Percentiles rank a stretch among this genome's conserved stretches.
phyloP scores from a whole-genome alignment of 1,140 invertebrate genomes.

The Condylostylus longicornis region DNA sequence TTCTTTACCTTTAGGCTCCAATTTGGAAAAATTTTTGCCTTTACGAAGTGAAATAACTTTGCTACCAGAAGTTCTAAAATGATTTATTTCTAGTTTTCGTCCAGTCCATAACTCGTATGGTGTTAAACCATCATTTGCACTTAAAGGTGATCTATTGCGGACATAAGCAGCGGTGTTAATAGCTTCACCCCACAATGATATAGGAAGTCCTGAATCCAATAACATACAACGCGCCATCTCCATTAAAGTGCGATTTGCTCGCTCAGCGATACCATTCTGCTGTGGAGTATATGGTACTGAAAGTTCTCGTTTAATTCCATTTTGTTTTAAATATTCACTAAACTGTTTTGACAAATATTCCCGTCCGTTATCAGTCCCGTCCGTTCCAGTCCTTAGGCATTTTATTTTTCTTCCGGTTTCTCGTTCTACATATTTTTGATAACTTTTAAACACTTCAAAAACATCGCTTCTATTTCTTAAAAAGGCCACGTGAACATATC shows the following conservation, averaged over 20 bases:
- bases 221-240: conserved; percentile 27
- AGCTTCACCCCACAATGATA: conserved; percentile 31
- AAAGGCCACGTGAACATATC: conserved; percentile 25
- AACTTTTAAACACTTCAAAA: conserved; percentile 21
- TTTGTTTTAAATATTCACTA: conserved; percentile 2
- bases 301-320: conserved; percentile 14
- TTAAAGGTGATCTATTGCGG: conserved; percentile 25
- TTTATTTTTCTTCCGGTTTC: conserved; percentile 15
- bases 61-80: conserved; percentile 19
- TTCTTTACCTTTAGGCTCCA: conserved; percentile 11
- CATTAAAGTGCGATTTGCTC: conserved; percentile 27
- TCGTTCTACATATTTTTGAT: conserved; percentile 14
- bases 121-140: conserved; percentile 12
- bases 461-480: conserved; percentile 30
- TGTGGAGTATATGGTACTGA: conserved; percentile 19
- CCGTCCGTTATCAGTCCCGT: conserved; percentile 10
- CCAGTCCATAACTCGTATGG: conserved; percentile 23
- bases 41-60: conserved; percentile 13
- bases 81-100: conserved; percentile 13
- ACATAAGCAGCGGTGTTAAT: conserved; percentile 26
- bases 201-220: conserved; percentile 14
- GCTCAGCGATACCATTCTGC: conserved; percentile 17
- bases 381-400: conserved; percentile 11
- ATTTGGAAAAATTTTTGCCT: conserved; percentile 12
- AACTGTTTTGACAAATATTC: conserved; percentile 8